Percentiles rank a stretch among this genome's conserved stretches.
phyloP scores from a whole-genome alignment of 2,113 vertebrate genomes.

The Scophthalmus maximus region DNA sequence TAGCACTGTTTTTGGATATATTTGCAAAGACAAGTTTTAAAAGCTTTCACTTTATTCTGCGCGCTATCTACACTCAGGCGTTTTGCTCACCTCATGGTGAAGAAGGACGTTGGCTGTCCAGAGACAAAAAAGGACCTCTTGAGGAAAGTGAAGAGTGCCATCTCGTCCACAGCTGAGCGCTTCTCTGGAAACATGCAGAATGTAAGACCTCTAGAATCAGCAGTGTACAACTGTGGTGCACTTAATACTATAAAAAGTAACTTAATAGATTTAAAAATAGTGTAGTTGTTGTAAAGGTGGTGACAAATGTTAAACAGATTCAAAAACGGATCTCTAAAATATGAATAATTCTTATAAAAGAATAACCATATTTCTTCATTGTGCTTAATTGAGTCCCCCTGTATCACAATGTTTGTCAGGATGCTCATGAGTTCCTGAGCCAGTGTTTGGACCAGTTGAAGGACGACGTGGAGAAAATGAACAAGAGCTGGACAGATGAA shows the following conservation, averaged over 20 bases:
- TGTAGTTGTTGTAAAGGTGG: too few species aligned
- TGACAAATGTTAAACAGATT: too few species aligned
- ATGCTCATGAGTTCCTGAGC: conserved; percentile 98
- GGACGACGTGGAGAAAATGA: conserved; percentile 97
- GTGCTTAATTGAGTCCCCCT: background rate
- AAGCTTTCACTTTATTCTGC: background rate
- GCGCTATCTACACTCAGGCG: conserved; percentile 81
- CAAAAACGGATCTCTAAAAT: background rate
- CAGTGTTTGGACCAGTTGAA: conserved; percentile 99
- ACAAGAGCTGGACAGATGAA: conserved; percentile 93
- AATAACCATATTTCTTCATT: background rate
- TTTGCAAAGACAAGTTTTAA: background rate
- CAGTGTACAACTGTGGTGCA: background rate
- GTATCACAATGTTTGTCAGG: conserved; percentile 76
- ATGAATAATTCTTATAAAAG: background rate
- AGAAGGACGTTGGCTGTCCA: conserved; percentile 94
- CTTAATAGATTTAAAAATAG: background rate
- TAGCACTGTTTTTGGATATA: too few species aligned
- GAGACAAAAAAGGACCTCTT: conserved; percentile 96
- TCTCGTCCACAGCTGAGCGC: conserved; percentile 96
- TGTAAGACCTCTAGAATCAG: conserved; percentile 81
- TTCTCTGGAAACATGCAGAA: conserved; percentile 99
- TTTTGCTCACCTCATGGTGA: conserved; percentile 94
- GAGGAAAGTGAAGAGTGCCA: conserved; percentile 97
- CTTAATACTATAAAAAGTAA: background rate